Percentiles rank a stretch among this genome's conserved stretches.
Evolutionary conservation across 2,888 invertebrate genomes (phyloP).

Genomic region (Yponomeuta cagnagella): DNA sequence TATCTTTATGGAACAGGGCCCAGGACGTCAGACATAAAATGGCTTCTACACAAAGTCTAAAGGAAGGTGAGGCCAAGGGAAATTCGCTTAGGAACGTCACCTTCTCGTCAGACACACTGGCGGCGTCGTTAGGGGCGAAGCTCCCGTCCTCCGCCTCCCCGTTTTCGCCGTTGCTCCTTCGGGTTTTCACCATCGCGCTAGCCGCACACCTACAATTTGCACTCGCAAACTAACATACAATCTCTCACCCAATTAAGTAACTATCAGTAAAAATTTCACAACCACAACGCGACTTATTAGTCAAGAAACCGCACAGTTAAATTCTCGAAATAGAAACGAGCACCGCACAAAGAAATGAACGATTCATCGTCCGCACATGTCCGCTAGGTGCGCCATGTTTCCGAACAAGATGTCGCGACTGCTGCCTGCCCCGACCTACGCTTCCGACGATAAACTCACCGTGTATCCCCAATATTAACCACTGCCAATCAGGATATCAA

Average conservation of each 20-base stretch:
- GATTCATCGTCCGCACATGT: constrained; percentile 12
- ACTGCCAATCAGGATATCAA: constrained; percentile 6
- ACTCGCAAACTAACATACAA: constrained; percentile 47
- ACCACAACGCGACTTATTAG: constrained; percentile 34
- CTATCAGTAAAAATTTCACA: constrained; percentile 39
- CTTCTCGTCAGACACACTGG: constrained; percentile 70
- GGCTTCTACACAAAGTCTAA: neutral
- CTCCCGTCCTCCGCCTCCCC: constrained; percentile 70
- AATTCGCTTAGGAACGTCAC: constrained; percentile 36
- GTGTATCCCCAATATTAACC: neutral
- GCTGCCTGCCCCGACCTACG: constrained; percentile 8
- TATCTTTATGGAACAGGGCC: neutral
- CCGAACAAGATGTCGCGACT: constrained; percentile 11
- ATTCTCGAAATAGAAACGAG: constrained; percentile 37
- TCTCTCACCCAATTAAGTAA: constrained; percentile 39
- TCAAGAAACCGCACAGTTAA: constrained; percentile 25
- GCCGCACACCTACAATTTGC: constrained; percentile 23
- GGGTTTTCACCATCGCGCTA: constrained; percentile 73
- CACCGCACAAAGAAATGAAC: constrained; percentile 19
- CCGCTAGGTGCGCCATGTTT: constrained; percentile 15
- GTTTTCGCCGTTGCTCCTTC: constrained; percentile 72
- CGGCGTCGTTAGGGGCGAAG: constrained; percentile 65
- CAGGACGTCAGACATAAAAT: neutral
- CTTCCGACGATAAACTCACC: constrained; percentile 4
- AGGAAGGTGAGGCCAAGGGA: neutral